Base-by-base conservation (phyloP, 2,797 vertebrate species). In the Mionectes olivaceus region DNA sequence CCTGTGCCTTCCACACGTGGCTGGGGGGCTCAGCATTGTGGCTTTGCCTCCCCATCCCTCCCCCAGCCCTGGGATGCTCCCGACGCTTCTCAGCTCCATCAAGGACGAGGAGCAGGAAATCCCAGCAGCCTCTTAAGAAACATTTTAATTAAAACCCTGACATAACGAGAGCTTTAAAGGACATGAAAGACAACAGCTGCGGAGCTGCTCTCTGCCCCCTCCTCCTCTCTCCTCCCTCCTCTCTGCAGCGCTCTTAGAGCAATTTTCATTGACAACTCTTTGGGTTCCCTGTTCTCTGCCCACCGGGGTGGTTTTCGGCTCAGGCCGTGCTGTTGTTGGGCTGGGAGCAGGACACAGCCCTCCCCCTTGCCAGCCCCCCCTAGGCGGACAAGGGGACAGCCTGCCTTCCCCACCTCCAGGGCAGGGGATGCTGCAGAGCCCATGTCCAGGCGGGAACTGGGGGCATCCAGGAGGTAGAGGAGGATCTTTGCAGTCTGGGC, bases 111-210 rank as follows among this genome's bases (percentile, higher is more conserved):
- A 90, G 63, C 73, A 82, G 78, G 33, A 92, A 97, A 95, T 95
- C 94, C 91, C 92, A 82, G 81, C 90, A 93, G 89, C 90, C 74
- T 88, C 55, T 89, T 94, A 89, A 96, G 95, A 92, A 87, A 78
- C 57, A 81, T 93, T 96, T 96, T 96, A 96, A 97, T 96, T 95
- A 95, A 96, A 96, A 85, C 46, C n/a, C 1, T 4, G 32, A 64
- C 87, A 77, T 86, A 92, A 93, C 17, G 0, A 50, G 49, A 84
- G 78, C 90, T 95, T 95, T 95, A 94, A 93, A 89, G 82, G 89
- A 93, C 95, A 94, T 92, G 93, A 95, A 96, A 94, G 85, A 90
- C 92, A 96, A 89, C 87, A 96, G 94, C 67, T 91, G 94, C 24
- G 80, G 77, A 90, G 61, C 65, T 95, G 50, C 70, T 67, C 73